These are phyloP conservation scores for Caenorhabditis sp. DNA, from an alignment of 2,888 invertebrate species.

Conservation along the genomic window DNA sequence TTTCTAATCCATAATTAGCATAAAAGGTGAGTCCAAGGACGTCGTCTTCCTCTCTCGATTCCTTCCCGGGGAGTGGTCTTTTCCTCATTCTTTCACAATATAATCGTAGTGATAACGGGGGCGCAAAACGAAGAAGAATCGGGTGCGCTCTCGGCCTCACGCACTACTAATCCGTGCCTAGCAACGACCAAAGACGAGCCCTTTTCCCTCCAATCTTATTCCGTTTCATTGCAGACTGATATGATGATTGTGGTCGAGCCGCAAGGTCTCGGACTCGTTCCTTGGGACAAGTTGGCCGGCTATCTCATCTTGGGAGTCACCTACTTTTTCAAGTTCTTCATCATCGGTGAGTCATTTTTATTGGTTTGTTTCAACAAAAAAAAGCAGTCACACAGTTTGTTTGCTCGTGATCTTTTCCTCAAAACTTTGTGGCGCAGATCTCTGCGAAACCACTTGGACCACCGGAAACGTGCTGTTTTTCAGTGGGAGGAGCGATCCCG, in stretches of 20 bases:
- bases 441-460: not conserved
- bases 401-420: not conserved
- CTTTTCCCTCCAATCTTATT: no score
- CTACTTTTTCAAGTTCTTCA: constrained; percentile 65
- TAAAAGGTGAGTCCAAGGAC: constrained; percentile 36
- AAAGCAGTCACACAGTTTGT: no score
- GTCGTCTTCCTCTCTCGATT: not conserved
- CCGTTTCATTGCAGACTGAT: no score
- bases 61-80: not conserved
- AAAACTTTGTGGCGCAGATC: not conserved
- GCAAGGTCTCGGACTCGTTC: constrained; percentile 68
- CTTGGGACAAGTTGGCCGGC: constrained; percentile 63
- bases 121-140: not conserved
- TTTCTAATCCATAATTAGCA: constrained; percentile 35
- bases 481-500: constrained; percentile 77
- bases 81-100: constrained; percentile 1
- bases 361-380: constrained; percentile 5
- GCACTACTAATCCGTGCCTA: constrained; percentile 45
- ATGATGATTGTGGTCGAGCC: constrained; percentile 73
- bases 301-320: constrained; percentile 49
- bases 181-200: no score
- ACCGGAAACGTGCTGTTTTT: constrained; percentile 39
- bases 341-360: constrained; percentile 58
- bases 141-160: not conserved
- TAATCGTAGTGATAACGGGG: not conserved